These are phyloP conservation scores for Oedothorax gibbosus DNA, from an alignment of 1,140 invertebrate species.

Conservation along the genomic window DNA sequence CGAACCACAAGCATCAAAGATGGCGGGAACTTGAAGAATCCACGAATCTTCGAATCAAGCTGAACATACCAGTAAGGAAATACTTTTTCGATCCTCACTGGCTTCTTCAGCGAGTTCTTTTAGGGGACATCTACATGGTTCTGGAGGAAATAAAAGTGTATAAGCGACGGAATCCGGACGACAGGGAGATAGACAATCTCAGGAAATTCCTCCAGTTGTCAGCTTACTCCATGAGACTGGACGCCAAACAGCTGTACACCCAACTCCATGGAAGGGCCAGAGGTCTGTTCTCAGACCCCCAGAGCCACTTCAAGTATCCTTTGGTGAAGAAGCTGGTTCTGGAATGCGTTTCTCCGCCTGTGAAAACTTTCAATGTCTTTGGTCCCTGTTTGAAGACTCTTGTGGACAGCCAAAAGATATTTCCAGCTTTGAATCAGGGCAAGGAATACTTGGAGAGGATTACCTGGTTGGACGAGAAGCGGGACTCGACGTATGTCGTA, in stretches of 20 bases:
- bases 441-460: conserved; percentile 4
- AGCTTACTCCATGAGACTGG: conserved; percentile 14
- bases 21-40: conserved; percentile 42
- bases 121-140: conserved; percentile 33
- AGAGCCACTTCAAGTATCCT: conserved; percentile 42
- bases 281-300: conserved; percentile 10
- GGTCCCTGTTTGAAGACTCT: conserved; percentile 37
- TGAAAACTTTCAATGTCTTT: conserved; percentile 24
- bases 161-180: conserved; percentile 43
- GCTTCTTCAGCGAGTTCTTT: conserved; percentile 4
- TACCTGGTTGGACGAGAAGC: conserved; percentile 16
- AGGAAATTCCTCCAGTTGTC: conserved; percentile 41
- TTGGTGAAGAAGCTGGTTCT: neutral
- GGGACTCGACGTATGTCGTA: neutral
- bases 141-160: conserved; percentile 55
- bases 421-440: conserved; percentile 23
- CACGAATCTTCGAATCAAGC: conserved; percentile 36
- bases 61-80: conserved; percentile 26
- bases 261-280: conserved; percentile 32
- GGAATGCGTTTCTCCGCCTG: neutral
- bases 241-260: conserved; percentile 24
- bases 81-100: conserved; percentile 21
- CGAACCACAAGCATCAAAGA: conserved; percentile 45
- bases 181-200: conserved; percentile 44
- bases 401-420: conserved; percentile 26